Conservation (phyloP, 2,797 vertebrate genomes). For the Poeciliopsis paucimaculata region DNA sequence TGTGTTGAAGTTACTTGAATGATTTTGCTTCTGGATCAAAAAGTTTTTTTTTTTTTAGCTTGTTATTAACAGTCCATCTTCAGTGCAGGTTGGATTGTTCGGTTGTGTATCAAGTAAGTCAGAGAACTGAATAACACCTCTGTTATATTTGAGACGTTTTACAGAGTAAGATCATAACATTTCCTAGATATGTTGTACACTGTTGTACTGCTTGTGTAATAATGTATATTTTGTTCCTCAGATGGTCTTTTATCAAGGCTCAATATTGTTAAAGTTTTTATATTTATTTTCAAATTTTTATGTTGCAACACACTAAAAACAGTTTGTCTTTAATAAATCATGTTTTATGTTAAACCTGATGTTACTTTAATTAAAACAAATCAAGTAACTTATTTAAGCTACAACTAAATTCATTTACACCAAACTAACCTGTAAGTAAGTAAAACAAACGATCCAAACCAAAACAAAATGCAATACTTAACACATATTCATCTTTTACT, state of each 20-base stretch:
- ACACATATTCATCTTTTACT: background rate
- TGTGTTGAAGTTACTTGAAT: background rate
- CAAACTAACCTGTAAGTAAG: background rate
- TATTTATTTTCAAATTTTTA: background rate
- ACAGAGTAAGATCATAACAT: background rate
- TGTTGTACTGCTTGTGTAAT: background rate
- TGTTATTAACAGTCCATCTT: too few species aligned
- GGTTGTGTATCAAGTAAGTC: background rate
- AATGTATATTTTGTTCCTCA: background rate
- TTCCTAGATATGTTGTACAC: background rate
- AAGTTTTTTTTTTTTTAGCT: background rate
- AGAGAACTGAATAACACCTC: background rate
- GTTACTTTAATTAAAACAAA: background rate
- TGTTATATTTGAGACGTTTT: background rate
- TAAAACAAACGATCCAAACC: background rate
- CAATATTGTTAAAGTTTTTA: background rate
- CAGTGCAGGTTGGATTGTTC: background rate
- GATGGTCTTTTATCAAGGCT: background rate
- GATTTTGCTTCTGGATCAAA: constrained; percentile 2
- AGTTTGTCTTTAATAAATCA: background rate
- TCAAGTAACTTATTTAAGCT: background rate
- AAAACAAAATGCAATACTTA: background rate
- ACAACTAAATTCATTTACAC: background rate
- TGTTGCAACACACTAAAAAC: background rate
- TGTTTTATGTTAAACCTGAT: background rate